Evolutionary conservation across 2,888 invertebrate genomes (phyloP).

Genomic region (Escarpia spicata): DNA sequence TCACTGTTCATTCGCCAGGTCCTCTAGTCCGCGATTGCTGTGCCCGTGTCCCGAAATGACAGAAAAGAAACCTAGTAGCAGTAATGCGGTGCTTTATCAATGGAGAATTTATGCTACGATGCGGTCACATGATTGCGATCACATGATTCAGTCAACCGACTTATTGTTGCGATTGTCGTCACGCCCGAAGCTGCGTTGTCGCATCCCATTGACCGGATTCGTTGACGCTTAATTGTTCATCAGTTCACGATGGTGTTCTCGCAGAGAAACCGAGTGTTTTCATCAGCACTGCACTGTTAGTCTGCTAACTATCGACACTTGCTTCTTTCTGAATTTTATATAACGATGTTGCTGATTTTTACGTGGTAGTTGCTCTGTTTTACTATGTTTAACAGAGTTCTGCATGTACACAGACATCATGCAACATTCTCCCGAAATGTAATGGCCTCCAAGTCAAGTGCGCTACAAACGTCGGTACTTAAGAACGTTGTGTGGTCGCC

Average conservation of each 20-base stretch:
- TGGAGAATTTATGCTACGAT: too few species aligned
- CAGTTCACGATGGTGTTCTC: not conserved
- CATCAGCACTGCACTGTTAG: not conserved
- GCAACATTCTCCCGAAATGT: not conserved
- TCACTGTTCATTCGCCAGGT: too few species aligned
- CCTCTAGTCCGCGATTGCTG: too few species aligned
- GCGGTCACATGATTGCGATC: too few species aligned
- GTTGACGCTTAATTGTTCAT: too few species aligned
- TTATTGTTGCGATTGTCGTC: too few species aligned
- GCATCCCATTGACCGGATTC: too few species aligned
- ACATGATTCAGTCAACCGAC: too few species aligned
- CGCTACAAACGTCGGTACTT: not conserved
- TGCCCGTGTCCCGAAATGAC: too few species aligned
- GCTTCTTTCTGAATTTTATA: not conserved
- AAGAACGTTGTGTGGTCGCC: not conserved
- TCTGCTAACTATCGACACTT: not conserved
- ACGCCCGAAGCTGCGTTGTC: too few species aligned
- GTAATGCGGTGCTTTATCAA: too few species aligned
- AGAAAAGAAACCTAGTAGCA: too few species aligned
- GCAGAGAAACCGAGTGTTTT: not conserved
- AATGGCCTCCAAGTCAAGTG: not conserved
- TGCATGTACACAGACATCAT: not conserved
- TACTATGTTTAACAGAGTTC: not conserved
- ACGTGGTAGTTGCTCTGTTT: not conserved
- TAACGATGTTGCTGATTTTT: constrained; percentile 6